These are phyloP conservation scores for Coptodon rendalli DNA, from an alignment of 2,113 vertebrate genomes.

Conservation along the genomic window DNA sequence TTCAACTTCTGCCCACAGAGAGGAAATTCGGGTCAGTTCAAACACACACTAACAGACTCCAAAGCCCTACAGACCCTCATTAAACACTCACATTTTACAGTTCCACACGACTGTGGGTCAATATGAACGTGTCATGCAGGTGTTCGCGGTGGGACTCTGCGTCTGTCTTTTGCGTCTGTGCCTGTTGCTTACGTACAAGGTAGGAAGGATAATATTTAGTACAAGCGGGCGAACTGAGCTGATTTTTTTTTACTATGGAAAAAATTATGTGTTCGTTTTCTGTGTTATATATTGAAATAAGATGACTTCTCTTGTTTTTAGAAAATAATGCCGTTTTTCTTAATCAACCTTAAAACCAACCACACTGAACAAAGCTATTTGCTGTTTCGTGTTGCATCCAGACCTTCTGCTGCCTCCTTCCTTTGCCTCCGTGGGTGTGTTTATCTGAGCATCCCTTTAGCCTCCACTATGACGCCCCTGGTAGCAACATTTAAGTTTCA, in stretches of 20 bases:
- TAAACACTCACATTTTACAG: background rate
- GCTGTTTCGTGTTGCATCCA: background rate
- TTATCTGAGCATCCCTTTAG: background rate
- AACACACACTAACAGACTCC: background rate
- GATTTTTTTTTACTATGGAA: background rate
- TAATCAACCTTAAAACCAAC: background rate
- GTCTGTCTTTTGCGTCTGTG: too few relatives aligned
- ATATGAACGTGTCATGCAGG: background rate
- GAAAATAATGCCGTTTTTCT: background rate
- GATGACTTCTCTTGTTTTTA: background rate
- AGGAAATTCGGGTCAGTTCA: background rate
- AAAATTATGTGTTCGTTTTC: background rate
- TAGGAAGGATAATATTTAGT: background rate
- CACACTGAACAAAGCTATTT: background rate
- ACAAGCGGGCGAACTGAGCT: background rate
- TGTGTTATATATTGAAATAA: background rate
- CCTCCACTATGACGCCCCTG: background rate
- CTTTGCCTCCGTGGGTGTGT: background rate
- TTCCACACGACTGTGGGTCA: rapidly evolving
- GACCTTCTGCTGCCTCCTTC: background rate
- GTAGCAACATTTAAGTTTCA: background rate
- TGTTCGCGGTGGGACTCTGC: background rate
- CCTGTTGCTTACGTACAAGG: background rate
- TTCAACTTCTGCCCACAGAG: background rate
- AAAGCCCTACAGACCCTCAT: background rate